Conservation (phyloP, 2,888 invertebrate genomes). For the Actias luna region DNA sequence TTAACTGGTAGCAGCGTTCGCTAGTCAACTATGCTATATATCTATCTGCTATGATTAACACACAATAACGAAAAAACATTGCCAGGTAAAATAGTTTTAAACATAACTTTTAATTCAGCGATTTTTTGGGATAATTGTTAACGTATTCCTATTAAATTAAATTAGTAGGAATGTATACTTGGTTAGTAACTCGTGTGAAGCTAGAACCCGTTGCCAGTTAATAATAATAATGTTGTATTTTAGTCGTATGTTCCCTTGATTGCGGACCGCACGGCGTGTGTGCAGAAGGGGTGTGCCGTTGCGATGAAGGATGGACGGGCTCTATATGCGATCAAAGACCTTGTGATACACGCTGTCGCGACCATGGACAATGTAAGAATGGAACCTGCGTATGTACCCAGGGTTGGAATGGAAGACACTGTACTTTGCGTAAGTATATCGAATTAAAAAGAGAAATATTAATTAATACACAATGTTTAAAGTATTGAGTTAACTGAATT, state of each 20-base stretch:
- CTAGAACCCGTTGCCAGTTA: no score
- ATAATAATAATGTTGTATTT: conserved; percentile 19
- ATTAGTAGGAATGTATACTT: no score
- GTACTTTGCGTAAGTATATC: conserved; percentile 93
- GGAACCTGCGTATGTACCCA: conserved; percentile 98
- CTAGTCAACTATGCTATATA: no score
- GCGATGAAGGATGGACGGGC: conserved; percentile 96
- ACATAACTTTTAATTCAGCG: no score
- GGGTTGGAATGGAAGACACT: conserved; percentile 99
- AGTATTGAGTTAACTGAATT: background rate
- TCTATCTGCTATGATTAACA: no score
- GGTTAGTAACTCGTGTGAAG: no score
- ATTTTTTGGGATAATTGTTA: no score
- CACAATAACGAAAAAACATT: no score
- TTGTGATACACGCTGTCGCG: conserved; percentile 95
- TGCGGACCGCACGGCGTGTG: conserved; percentile 97
- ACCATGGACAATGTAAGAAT: conserved; percentile 98
- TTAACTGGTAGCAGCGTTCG: no score
- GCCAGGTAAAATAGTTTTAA: no score
- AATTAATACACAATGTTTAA: background rate
- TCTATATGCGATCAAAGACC: conserved; percentile 94
- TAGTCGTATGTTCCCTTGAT: conserved; percentile 95
- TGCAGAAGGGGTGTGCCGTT: conserved; percentile 94
- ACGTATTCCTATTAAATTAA: no score
- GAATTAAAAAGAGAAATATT: background rate